Evolutionary conservation across 1,140 invertebrate genomes (phyloP).

Genomic region (Trichonephila clavata): DNA sequence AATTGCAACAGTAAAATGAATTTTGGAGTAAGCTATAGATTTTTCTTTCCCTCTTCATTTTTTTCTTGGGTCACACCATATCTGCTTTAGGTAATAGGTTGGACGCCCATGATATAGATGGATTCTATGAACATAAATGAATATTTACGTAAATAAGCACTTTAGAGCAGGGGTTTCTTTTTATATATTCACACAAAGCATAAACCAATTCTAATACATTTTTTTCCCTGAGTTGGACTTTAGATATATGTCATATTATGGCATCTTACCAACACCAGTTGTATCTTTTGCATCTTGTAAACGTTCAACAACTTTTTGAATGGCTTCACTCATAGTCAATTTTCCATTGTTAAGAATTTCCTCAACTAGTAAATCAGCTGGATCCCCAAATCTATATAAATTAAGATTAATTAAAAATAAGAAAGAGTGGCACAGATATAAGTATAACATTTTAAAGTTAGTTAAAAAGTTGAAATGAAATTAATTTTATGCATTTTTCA

Average conservation of each 20-base stretch:
- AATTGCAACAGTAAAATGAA: too few species aligned
- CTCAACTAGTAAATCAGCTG: slow-evolving; percentile 80
- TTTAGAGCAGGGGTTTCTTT: background rate
- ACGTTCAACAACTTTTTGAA: slow-evolving; percentile 78
- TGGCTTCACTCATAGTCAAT: slow-evolving; percentile 78
- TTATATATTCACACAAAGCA: background rate
- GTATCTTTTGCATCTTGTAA: slow-evolving; percentile 78
- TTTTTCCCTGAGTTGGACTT: background rate
- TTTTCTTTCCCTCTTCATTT: too few species aligned
- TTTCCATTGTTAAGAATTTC: slow-evolving; percentile 80
- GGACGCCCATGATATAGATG: too few species aligned
- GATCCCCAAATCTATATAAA: slow-evolving; percentile 78
- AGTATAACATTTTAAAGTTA: background rate
- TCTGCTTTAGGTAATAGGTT: too few species aligned
- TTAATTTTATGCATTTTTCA: background rate
- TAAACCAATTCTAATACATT: background rate
- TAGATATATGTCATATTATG: background rate
- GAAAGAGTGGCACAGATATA: background rate
- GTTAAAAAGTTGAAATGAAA: background rate
- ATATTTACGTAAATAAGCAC: too few species aligned
- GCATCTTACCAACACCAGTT: slow-evolving; percentile 63
- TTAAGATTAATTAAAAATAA: background rate
- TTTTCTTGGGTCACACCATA: too few species aligned
- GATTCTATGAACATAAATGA: too few species aligned
- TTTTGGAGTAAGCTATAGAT: too few species aligned